Percentiles rank a stretch among this genome's conserved stretches.
Conservation (phyloP, 37 sponge, comb jelly and placozoan genomes). For the Crambe crambe region DNA sequence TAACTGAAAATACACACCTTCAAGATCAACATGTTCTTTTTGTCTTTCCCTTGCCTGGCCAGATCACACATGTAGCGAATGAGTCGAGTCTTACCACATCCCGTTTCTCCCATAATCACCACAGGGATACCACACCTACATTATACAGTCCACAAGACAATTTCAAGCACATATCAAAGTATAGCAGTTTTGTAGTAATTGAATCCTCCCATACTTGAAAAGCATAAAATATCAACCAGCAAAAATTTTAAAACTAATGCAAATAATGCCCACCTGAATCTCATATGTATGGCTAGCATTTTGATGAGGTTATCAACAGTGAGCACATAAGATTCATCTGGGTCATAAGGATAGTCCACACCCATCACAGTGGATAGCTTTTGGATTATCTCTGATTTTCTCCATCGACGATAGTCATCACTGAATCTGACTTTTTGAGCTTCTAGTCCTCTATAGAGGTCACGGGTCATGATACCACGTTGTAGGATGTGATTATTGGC, state of each 20-base stretch:
- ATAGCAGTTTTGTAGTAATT: no score
- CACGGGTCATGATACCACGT: constrained; percentile 31
- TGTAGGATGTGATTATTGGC: constrained; percentile 24
- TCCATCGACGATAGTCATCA: constrained; percentile 62
- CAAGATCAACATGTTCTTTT: constrained; percentile 73
- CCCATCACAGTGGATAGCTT: constrained; percentile 55
- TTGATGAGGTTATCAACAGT: constrained; percentile 82
- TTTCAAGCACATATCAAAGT: background rate
- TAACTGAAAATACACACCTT: constrained; percentile 32
- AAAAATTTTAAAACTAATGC: no score
- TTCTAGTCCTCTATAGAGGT: constrained; percentile 47
- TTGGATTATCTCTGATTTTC: constrained; percentile 28
- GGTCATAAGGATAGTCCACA: constrained; percentile 56
- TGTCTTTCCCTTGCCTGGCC: constrained; percentile 20
- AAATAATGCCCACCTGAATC: constrained; percentile 76
- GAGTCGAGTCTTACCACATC: constrained; percentile 97
- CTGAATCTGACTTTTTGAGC: constrained; percentile 51
- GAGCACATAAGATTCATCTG: constrained; percentile 76
- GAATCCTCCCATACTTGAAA: no score
- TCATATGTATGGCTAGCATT: constrained; percentile 91
- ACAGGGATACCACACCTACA: constrained; percentile 89
- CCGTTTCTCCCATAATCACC: constrained; percentile 98
- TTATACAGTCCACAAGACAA: constrained; percentile 14
- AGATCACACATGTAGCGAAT: constrained; percentile 92
- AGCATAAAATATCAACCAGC: no score